phyloP scores from a whole-genome alignment of 2,113 vertebrate species.

The Brachionichthys hirsutus region DNA sequence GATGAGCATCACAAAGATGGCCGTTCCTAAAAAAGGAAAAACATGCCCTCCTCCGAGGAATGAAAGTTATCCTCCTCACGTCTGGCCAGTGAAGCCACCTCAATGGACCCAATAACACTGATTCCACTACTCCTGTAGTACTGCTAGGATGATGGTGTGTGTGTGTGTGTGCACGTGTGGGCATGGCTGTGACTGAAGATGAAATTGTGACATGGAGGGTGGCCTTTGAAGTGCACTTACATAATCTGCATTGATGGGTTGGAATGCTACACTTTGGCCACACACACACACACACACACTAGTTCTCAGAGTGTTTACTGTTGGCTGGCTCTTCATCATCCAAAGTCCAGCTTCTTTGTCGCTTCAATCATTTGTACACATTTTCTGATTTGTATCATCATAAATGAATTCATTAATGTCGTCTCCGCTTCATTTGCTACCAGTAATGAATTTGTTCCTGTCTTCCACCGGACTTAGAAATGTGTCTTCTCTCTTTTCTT shows the following conservation, averaged over 20 bases:
- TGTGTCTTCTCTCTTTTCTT: no score
- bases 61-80: no score
- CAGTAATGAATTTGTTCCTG: no score
- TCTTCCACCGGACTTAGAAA: no score
- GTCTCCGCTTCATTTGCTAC: no score
- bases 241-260: slow-evolving; percentile 47
- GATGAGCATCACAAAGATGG: no score
- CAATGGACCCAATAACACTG: neutral
- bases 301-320: slow-evolving; percentile 8
- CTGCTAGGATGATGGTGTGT: neutral
- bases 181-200: neutral
- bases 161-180: slow-evolving; percentile 3
- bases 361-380: neutral
- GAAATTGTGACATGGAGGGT: slow-evolving; percentile 44
- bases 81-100: no score
- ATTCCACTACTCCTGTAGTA: neutral
- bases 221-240: slow-evolving; percentile 56
- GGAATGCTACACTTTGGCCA: slow-evolving; percentile 34
- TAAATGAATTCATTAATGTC: no score
- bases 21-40: no score
- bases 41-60: no score
- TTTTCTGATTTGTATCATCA: no score
- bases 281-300: slow-evolving; percentile 12
- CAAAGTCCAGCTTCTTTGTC: neutral
- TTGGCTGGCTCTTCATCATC: slow-evolving; percentile 3